Base-by-base conservation (phyloP, 2,888 invertebrate genomes). In the Gryllus longicercus region DNA sequence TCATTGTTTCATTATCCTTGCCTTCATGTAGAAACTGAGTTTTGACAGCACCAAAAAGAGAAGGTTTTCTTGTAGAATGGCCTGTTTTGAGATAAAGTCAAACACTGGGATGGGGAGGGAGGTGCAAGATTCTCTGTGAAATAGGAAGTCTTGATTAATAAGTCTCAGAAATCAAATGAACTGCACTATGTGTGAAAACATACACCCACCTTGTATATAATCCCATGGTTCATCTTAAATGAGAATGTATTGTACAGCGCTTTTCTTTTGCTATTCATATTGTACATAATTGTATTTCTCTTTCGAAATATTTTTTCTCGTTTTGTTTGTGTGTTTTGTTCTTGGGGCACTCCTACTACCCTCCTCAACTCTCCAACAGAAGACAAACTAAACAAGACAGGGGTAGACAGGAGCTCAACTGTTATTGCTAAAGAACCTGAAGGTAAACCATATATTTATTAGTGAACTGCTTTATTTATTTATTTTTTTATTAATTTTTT, bases 361-460 rank as follows among this genome's bases (percentile, higher is more conserved):
- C 51, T 79, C 82, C 79, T 77, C 81, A 81, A 80, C 81, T 83
- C 82, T 82, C 81, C 82, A 82, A 83, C 94, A 91, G 95, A 95
- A 90, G 95, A 95, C 90, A 95, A 95, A 90, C 81, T 82, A 81
- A 82, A 81, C 83, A 95, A 95, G 90, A 94, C 94, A 89, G 94
- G 94, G 87, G 96, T 96, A 89, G 96, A 96, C 90, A 93, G 96
- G 89, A 95, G 95, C 88, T 95, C 95, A 89, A 96, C 96, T 87
- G 96, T 96, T 87, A 96, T 96, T 89, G 95, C 95, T 87, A 95
- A 96, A 92, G 96, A 96, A 86, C 94, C 95, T 85, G 96, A 96
- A 91, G 96, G 94, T 90, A 94, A 86, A 84, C 83, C 78, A 78
- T 79, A 50, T 75, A 74, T 79, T 79, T 77, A 81, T 81, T 77